phyloP scores from a whole-genome alignment of 2,113 vertebrate species.

The Seriola quinqueradiata region DNA sequence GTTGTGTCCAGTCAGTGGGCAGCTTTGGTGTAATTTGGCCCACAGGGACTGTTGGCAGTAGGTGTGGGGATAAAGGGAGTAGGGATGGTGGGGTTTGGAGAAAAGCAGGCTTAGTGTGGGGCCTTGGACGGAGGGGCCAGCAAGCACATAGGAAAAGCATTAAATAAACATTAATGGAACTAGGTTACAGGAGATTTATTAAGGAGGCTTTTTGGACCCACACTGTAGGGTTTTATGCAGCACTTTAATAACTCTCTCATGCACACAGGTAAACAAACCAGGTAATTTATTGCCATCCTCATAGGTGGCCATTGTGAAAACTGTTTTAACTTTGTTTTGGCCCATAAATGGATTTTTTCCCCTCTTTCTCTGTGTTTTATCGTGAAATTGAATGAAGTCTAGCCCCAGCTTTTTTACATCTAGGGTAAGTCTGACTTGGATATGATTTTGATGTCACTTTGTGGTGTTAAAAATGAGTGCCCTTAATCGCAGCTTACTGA shows the following conservation, averaged over 20 bases:
- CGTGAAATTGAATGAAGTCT: slow-evolving; percentile 18
- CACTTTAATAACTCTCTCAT: slow-evolving; percentile 85
- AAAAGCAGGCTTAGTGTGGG: slow-evolving; percentile 79
- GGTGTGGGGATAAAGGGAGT: slow-evolving; percentile 76
- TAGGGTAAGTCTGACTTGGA: slow-evolving; percentile 73
- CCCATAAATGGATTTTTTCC: slow-evolving; percentile 38
- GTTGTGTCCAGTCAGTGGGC: slow-evolving; percentile 74
- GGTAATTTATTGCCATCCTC: slow-evolving; percentile 78
- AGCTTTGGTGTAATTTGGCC: slow-evolving; percentile 78
- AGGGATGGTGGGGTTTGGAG: slow-evolving; percentile 70
- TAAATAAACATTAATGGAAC: slow-evolving; percentile 88
- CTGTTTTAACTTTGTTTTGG: slow-evolving; percentile 55
- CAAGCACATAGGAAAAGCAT: slow-evolving; percentile 81
- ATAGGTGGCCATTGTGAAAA: slow-evolving; percentile 71
- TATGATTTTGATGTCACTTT: slow-evolving; percentile 67
- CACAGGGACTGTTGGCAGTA: slow-evolving; percentile 72
- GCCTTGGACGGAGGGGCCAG: slow-evolving; percentile 74
- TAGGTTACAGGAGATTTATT: slow-evolving; percentile 88
- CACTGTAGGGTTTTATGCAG: slow-evolving; percentile 75
- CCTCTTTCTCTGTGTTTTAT: slow-evolving; percentile 35
- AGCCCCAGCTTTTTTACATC: slow-evolving; percentile 27
- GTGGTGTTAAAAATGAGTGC: slow-evolving; percentile 63
- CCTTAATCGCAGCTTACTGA: slow-evolving; percentile 76
- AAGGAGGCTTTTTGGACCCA: slow-evolving; percentile 80
- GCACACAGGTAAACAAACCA: slow-evolving; percentile 84